Evolutionary conservation across 1,140 invertebrate species (phyloP), one percentile per base, ranked within the genome.

Genomic region (Aphaenogaster ashmeadi): DNA sequence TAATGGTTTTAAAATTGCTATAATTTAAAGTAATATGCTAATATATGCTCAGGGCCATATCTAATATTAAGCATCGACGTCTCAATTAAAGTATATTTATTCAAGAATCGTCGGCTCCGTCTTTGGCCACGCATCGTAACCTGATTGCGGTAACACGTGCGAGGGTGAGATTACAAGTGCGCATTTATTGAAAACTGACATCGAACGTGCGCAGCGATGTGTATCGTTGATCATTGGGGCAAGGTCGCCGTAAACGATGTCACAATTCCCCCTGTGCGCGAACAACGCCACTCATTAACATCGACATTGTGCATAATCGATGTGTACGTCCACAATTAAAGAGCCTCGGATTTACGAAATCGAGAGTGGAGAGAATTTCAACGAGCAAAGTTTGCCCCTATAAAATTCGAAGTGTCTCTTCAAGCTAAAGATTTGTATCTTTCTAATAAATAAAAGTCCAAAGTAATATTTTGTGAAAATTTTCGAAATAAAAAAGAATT

Each of bases 231-330:
- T 86, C 33, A 44, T 67, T 85, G 18, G 50, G 54, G 64, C 87
- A 88, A 88, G 88, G 88, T 79, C 64, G 54, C 44, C 47, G 33
- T 15, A 84, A 44, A 52, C 52, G n/a, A 77, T 88, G 77, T 89
- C 71, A 79, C 54, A 83, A 88, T 66, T 6, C 38, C 11, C 41
- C 18, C 21, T 64, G 54, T 52, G 47, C 36, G 13, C 36, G 41
- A 60, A 47, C 6, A 52, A 54, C 54, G 88, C 27, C 62, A 18
- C 47, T 86, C 50, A 84, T 84, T 75, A 84, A 84, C 47, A 47
- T 66, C 71, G 60, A 64, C 36, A 36, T 84, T 58, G 50, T 58
- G 67, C 44, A 50, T 87, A 87, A 88, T 74, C 71, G 47, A 64
- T 38, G 36, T 33, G 33, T n/a, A 66, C 2, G 38, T 69, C 4